These are phyloP conservation scores for Entomobrya multifasciata DNA, from an alignment of 2,888 invertebrate species.

Conservation along the genomic window DNA sequence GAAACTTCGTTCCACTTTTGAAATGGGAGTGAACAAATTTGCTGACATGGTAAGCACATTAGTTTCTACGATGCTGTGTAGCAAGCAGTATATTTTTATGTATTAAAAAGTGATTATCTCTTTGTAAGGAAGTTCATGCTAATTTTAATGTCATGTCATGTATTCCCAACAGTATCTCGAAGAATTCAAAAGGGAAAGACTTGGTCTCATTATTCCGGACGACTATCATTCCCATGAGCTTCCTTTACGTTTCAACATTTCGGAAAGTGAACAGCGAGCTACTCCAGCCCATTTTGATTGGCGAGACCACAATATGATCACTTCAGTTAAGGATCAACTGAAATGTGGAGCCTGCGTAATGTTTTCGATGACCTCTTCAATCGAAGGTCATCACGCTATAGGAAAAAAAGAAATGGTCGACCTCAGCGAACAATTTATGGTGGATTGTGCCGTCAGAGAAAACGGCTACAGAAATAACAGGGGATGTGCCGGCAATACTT, in stretches of 20 bases:
- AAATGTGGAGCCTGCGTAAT: constrained; percentile 65
- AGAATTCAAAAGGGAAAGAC: constrained; percentile 47
- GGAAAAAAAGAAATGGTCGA: not conserved
- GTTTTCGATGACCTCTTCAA: constrained; percentile 46
- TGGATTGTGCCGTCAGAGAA: constrained; percentile 53
- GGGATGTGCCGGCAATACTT: constrained; percentile 59
- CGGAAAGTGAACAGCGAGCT: not conserved
- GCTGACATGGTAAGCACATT: constrained; percentile 53
- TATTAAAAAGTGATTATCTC: not conserved
- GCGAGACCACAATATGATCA: constrained; percentile 51
- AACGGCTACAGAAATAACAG: constrained; percentile 56
- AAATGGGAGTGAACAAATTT: constrained; percentile 62
- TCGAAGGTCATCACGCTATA: constrained; percentile 50
- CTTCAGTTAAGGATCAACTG: constrained; percentile 53
- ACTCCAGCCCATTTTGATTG: constrained; percentile 51
- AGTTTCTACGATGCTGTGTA: too few relatives aligned
- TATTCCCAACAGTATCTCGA: constrained; percentile 11
- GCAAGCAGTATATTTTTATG: too few relatives aligned
- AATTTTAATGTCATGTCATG: not conserved
- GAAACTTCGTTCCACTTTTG: constrained; percentile 37
- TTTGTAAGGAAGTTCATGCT: not conserved
- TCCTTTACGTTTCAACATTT: not conserved
- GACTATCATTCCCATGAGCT: constrained; percentile 16
- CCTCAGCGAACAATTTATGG: constrained; percentile 56
- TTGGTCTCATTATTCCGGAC: constrained; percentile 48